Evolutionary conservation across 2,797 vertebrate species (phyloP).

Genomic region (Poecilia wingei): DNA sequence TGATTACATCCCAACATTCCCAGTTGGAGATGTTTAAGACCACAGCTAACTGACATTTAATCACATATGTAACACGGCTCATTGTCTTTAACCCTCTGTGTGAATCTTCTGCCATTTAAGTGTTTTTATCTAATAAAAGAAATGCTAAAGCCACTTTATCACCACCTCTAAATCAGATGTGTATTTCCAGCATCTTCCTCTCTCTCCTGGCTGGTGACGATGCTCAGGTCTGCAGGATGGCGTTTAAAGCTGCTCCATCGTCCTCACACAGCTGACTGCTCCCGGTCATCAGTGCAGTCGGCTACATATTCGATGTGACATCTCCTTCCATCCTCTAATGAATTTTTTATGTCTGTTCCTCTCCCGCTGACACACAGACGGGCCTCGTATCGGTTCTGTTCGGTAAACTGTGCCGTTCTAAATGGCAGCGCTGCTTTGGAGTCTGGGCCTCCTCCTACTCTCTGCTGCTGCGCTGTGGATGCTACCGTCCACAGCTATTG

Average conservation of each 20-base stretch:
- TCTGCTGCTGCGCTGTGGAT: neutral
- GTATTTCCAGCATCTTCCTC: neutral
- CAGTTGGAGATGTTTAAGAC: conserved; percentile 13
- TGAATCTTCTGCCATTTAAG: conserved; percentile 71
- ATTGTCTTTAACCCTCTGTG: conserved; percentile 58
- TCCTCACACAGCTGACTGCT: conserved; percentile 64
- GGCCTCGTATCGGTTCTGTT: conserved; percentile 33
- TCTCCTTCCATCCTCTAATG: conserved; percentile 81
- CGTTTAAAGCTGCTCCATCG: conserved; percentile 49
- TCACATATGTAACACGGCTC: conserved; percentile 57
- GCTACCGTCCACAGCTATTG: neutral
- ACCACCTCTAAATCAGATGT: neutral
- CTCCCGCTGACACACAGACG: conserved; percentile 54
- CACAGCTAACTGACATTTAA: conserved; percentile 63
- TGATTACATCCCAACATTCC: neutral
- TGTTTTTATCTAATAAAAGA: conserved; percentile 29
- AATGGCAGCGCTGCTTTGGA: conserved; percentile 44
- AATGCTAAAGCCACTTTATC: neutral
- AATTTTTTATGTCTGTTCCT: conserved; percentile 81
- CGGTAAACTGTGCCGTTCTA: conserved; percentile 50
- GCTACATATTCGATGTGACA: conserved; percentile 81
- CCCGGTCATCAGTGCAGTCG: conserved; percentile 69
- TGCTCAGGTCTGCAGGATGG: conserved; percentile 28
- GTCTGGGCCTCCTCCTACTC: conserved; percentile 13
- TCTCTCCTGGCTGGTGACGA: conserved; percentile 19